Conservation (phyloP, 2,888 invertebrate genomes). For the Xylophagus ater region DNA sequence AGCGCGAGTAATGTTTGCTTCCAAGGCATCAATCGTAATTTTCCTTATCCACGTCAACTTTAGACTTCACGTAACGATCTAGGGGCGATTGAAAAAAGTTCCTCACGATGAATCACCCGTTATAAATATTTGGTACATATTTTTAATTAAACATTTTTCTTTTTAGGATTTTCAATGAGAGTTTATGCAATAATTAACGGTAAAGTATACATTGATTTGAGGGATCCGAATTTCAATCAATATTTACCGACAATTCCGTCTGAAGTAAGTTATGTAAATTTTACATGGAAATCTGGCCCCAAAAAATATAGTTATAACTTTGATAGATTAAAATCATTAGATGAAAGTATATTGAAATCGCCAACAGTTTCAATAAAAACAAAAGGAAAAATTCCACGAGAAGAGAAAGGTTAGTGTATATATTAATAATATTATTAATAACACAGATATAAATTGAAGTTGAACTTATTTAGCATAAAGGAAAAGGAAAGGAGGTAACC, state of each 20-base stretch:
- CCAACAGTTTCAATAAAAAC: slow-evolving; percentile 82
- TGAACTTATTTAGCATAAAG: too few relatives aligned
- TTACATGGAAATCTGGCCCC: slow-evolving; percentile 77
- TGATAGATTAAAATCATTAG: slow-evolving; percentile 71
- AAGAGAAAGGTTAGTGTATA: slow-evolving; percentile 61
- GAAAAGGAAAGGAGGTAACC: too few relatives aligned
- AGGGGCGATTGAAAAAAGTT: too few relatives aligned
- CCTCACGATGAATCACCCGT: too few relatives aligned
- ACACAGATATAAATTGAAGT: too few relatives aligned
- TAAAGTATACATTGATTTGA: slow-evolving; percentile 70
- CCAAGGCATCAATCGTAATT: too few relatives aligned
- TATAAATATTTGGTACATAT: too few relatives aligned
- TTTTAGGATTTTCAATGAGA: slow-evolving; percentile 69
- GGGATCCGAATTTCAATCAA: slow-evolving; percentile 82
- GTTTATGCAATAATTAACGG: slow-evolving; percentile 85
- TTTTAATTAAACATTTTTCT: neutral
- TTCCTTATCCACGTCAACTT: too few relatives aligned
- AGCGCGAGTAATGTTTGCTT: too few relatives aligned
- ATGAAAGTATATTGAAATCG: slow-evolving; percentile 70
- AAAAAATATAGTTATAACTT: slow-evolving; percentile 80
- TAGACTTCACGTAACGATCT: too few relatives aligned
- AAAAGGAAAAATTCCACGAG: slow-evolving; percentile 72
- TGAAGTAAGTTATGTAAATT: slow-evolving; percentile 82
- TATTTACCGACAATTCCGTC: slow-evolving; percentile 84
- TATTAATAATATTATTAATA: too few relatives aligned